Conservation (phyloP, 2,888 invertebrate genomes). For the Allacma fusca region DNA sequence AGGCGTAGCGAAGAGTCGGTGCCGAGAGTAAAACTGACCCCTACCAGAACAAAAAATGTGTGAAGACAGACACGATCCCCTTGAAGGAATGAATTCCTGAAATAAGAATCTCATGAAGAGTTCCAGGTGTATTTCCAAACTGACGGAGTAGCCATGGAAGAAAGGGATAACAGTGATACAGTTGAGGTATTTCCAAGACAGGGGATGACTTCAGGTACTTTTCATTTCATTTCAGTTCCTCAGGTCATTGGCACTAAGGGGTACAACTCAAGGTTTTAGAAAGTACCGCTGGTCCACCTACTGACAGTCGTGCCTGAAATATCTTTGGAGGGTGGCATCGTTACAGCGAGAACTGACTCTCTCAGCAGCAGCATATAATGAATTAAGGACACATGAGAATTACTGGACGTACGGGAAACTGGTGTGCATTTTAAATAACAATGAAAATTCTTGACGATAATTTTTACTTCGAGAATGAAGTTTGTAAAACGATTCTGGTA, state of each 20-base stretch:
- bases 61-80: neutral
- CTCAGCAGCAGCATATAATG: too few relatives aligned
- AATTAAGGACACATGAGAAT: too few relatives aligned
- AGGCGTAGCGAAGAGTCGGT: neutral
- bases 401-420: too few relatives aligned
- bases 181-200: neutral
- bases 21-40: constrained; percentile 21
- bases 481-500: neutral
- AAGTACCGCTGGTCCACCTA: constrained; percentile 33
- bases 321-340: constrained; percentile 5
- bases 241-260: constrained; percentile 35
- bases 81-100: neutral
- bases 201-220: constrained; percentile 23
- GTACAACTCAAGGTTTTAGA: constrained; percentile 36
- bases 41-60: neutral
- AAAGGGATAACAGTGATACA: constrained; percentile 14
- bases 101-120: neutral
- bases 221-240: constrained; percentile 27
- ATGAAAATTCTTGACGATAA: constrained; percentile 11
- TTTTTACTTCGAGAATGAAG: neutral
- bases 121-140: neutral
- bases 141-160: neutral
- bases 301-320: constrained; percentile 32
- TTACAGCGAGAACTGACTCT: neutral
- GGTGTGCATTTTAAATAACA: neutral